These are phyloP conservation scores for Phasia obesa DNA, from an alignment of 2,888 invertebrate genomes.

Conservation along the genomic window DNA sequence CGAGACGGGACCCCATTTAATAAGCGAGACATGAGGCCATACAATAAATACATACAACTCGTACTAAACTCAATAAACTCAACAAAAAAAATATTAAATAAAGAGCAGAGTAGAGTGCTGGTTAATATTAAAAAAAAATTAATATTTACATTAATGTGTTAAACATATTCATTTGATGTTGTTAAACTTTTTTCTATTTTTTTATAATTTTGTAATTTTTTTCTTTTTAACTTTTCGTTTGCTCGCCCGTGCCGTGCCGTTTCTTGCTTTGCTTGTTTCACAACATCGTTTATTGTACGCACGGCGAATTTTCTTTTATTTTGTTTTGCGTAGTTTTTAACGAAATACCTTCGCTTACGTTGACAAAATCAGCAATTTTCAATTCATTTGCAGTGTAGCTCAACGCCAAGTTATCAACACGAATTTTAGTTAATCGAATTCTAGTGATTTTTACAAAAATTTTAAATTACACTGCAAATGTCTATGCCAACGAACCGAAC, in stretches of 20 bases:
- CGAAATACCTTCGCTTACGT: constrained; percentile 13
- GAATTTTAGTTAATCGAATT: constrained; percentile 65
- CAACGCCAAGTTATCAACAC: constrained; percentile 56
- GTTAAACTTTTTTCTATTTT: background rate
- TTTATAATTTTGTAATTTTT: constrained; percentile 1
- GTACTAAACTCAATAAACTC: constrained; percentile 37
- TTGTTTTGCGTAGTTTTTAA: constrained; percentile 25
- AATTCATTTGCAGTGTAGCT: constrained; percentile 53
- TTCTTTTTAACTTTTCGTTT: constrained; percentile 1
- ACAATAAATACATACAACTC: constrained; percentile 53
- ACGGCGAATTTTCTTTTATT: constrained; percentile 19
- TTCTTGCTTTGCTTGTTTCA: constrained; percentile 29
- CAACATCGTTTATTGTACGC: constrained; percentile 29
- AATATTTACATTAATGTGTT: constrained; percentile 1
- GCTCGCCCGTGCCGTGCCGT: constrained; percentile 28
- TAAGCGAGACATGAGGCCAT: constrained; percentile 68
- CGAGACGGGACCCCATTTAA: constrained; percentile 63
- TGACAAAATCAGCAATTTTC: constrained; percentile 55
- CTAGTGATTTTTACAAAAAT: constrained; percentile 59
- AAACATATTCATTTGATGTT: constrained; percentile 17
- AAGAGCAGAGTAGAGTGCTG: constrained; percentile 32
- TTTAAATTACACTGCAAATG: constrained; percentile 60
- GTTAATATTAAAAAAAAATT: background rate
- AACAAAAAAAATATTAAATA: background rate
- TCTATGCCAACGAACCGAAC: constrained; percentile 68